Evolutionary conservation across 2,113 vertebrate genomes (phyloP).

Genomic region (Dicaeum eximium): DNA sequence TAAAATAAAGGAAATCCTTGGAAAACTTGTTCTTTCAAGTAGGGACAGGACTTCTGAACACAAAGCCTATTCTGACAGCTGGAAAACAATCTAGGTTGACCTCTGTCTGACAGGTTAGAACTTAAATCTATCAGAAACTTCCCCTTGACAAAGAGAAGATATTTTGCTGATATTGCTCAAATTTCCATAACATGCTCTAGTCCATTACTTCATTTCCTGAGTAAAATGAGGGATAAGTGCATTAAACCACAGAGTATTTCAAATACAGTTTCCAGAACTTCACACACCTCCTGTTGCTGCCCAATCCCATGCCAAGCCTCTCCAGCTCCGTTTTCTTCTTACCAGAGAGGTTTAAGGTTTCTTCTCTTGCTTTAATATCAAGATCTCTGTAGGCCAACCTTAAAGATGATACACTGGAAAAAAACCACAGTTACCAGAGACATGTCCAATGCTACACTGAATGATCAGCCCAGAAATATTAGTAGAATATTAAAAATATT

Average conservation of each 20-base stretch:
- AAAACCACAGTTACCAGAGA: not conserved
- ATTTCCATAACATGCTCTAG: not conserved
- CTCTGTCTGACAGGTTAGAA: not conserved
- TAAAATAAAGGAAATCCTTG: not conserved
- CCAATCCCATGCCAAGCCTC: slow-evolving; percentile 90
- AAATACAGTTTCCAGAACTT: not conserved
- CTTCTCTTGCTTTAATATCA: slow-evolving; percentile 83
- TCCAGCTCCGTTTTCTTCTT: slow-evolving; percentile 86
- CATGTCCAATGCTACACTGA: not conserved
- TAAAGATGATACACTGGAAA: slow-evolving; percentile 79
- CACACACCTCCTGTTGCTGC: slow-evolving; percentile 72
- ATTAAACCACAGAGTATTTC: not conserved
- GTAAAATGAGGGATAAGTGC: not conserved
- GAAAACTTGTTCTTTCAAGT: not conserved
- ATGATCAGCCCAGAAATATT: rapidly evolving
- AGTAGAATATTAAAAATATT: not conserved
- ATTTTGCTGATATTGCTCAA: not conserved
- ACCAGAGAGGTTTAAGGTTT: slow-evolving; percentile 73
- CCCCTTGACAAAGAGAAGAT: not conserved
- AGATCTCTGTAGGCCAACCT: slow-evolving; percentile 86
- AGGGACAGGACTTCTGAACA: not conserved
- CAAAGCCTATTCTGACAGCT: not conserved
- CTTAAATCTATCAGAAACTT: not conserved
- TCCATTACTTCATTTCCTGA: not conserved
- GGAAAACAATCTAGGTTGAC: not conserved